These are phyloP conservation scores for Gallinago undulata DNA, from an alignment of 2,113 vertebrate species.

Conservation along the genomic window DNA sequence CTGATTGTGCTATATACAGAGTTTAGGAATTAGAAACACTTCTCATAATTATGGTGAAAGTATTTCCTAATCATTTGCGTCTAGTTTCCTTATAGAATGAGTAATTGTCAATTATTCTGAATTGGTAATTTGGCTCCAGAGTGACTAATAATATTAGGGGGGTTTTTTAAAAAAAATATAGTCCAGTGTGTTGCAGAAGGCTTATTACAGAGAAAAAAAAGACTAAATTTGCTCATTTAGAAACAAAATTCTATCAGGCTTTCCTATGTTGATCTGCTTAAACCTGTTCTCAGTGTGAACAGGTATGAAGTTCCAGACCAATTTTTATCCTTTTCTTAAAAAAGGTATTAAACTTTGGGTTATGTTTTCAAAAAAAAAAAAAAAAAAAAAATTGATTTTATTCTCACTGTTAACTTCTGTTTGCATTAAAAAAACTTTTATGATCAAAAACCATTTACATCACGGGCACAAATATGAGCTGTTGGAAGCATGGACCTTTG, in stretches of 20 bases:
- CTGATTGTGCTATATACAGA: neutral
- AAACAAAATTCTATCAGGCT: slow-evolving; percentile 26
- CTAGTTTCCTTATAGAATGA: slow-evolving; percentile 6
- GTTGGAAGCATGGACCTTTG: neutral
- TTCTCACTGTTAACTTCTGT: neutral
- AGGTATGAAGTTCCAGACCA: neutral
- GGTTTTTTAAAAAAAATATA: neutral
- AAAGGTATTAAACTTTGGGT: neutral
- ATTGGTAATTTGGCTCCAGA: neutral
- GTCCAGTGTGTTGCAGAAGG: neutral
- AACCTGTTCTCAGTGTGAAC: neutral
- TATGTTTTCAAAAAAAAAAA: neutral
- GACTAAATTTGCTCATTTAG: neutral
- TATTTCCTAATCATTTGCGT: neutral
- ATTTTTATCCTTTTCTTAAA: neutral
- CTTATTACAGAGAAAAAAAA: slow-evolving; percentile 3
- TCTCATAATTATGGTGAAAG: neutral
- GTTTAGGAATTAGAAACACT: neutral
- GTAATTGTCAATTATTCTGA: slow-evolving; percentile 22
- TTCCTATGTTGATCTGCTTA: neutral
- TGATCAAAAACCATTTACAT: neutral
- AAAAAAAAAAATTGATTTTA: neutral
- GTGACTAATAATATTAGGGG: neutral
- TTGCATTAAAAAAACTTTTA: neutral
- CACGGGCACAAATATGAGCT: neutral